A percentile compares a stretch with the other conserved stretches of the same genome.
Evolutionary conservation across 2,113 vertebrate species (phyloP).

Genomic region (Rostratula benghalensis): DNA sequence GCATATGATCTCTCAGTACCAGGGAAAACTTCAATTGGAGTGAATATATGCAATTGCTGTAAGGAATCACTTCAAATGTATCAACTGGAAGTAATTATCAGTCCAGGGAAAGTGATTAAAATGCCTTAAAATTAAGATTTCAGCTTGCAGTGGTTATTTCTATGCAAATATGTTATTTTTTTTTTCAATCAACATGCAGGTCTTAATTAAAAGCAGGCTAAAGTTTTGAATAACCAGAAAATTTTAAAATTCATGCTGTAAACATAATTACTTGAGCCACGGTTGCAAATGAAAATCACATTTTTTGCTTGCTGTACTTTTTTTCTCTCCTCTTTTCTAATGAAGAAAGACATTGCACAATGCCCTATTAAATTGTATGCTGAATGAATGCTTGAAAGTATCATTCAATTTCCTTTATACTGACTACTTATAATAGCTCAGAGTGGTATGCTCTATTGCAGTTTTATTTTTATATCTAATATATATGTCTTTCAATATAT

Average conservation of each 20-base stretch:
- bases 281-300: constrained; percentile 59
- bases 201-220: constrained; percentile 73
- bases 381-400: not conserved
- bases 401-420: not conserved
- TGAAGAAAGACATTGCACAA: constrained; percentile 13
- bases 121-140: constrained; percentile 75
- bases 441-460: not conserved
- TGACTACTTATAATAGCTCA: not conserved
- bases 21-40: constrained; percentile 40
- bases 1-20: constrained; percentile 28
- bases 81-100: constrained; percentile 73
- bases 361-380: not conserved
- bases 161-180: constrained; percentile 73
- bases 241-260: constrained; percentile 50
- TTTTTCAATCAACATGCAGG: constrained; percentile 46
- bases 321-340: constrained; percentile 19
- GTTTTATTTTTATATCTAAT: not conserved
- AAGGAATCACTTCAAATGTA: constrained; percentile 60
- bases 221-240: constrained; percentile 69
- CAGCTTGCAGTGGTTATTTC: constrained; percentile 66
- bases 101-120: constrained; percentile 73
- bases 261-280: constrained; percentile 60
- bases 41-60: constrained; percentile 54
- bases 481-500: not conserved
- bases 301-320: constrained; percentile 45